A percentile compares a stretch with the other conserved stretches of the same genome.
Evolutionary conservation across 2,888 invertebrate genomes (phyloP).

Genomic region (Orthosia cruda): DNA sequence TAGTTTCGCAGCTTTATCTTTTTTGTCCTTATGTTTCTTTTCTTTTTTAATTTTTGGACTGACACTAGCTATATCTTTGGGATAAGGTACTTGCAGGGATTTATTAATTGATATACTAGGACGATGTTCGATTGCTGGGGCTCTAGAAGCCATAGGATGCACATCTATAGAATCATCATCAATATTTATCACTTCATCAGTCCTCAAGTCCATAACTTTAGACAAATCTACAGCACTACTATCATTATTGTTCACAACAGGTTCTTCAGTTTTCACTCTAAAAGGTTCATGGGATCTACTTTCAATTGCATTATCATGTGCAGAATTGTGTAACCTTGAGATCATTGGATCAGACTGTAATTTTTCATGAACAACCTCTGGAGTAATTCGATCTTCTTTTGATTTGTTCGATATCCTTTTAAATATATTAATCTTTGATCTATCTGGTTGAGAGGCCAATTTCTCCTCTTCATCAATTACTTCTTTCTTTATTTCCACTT

Average conservation of each 20-base stretch:
- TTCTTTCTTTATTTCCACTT: conserved; percentile 90
- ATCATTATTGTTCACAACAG: conserved; percentile 90
- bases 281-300: conserved; percentile 78
- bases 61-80: conserved; percentile 91
- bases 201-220: conserved; percentile 88
- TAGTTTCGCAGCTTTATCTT: conserved; percentile 88
- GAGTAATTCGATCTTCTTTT: conserved; percentile 92
- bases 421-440: conserved; percentile 96
- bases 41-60: conserved; percentile 92
- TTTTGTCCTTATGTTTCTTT: conserved; percentile 90
- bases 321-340: conserved; percentile 87
- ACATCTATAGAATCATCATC: conserved; percentile 89
- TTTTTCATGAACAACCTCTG: conserved; percentile 87
- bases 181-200: conserved; percentile 89
- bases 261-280: conserved; percentile 84
- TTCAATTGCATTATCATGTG: conserved; percentile 79
- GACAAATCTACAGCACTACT: conserved; percentile 90
- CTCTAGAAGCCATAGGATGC: conserved; percentile 77
- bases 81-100: conserved; percentile 87
- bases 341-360: conserved; percentile 86
- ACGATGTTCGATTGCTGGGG: conserved; percentile 75
- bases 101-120: conserved; percentile 88
- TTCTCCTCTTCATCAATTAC: conserved; percentile 91
- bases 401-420: conserved; percentile 96
- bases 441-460: conserved; percentile 95